A percentile compares a stretch with the other conserved stretches of the same genome.
Conservation (phyloP, 2,113 vertebrate genomes). For the Galeopterus variegatus region DNA sequence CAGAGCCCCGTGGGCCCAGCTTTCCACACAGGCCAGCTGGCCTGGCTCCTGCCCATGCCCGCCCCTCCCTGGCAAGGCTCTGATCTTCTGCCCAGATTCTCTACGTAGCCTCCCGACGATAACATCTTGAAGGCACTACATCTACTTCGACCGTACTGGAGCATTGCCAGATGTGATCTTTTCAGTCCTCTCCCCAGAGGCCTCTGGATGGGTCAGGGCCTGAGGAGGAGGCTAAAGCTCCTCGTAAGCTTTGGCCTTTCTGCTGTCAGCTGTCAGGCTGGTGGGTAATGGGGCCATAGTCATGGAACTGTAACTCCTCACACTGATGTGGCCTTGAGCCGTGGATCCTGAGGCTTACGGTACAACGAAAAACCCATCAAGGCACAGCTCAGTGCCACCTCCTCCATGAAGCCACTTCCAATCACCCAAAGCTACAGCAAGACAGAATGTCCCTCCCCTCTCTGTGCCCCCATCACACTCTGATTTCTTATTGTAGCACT, state of each 20-base stretch:
- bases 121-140: background rate
- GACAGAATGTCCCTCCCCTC: background rate
- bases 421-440: background rate
- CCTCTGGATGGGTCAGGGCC: background rate
- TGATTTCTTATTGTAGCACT: background rate
- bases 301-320: background rate
- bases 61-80: background rate
- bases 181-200: background rate
- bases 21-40: background rate
- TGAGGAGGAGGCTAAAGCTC: background rate
- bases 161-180: background rate
- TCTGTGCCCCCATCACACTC: background rate
- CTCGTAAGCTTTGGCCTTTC: background rate
- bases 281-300: background rate
- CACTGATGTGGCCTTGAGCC: background rate
- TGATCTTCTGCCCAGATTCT: conserved; percentile 38
- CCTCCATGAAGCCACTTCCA: background rate
- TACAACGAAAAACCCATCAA: background rate
- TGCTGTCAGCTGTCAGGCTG: background rate
- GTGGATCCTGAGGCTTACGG: background rate
- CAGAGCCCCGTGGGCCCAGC: background rate
- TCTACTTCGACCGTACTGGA: background rate
- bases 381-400: background rate
- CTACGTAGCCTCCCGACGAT: background rate
- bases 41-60: rapidly evolving